Evolutionary conservation across 2,888 invertebrate genomes (phyloP), one percentile per base, ranked within the genome.

Genomic region (Scaptomyza flava): DNA sequence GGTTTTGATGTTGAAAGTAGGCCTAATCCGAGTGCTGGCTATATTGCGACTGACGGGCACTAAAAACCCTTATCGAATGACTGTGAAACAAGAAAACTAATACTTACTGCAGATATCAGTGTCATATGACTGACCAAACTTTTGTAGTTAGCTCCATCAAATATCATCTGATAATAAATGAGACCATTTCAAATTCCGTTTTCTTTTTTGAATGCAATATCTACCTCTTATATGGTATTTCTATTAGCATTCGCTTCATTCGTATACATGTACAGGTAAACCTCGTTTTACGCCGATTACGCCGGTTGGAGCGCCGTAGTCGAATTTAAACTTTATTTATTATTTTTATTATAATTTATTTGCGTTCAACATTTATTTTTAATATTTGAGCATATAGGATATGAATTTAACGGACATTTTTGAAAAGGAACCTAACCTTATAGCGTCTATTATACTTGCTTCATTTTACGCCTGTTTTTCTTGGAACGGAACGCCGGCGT

Each of bases 1-100:
- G 14, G 8, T 14, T 14, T 38, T n/a, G n/a, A 6, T 36, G 34
- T 38, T 7, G 11, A 42, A 12, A 17, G 34, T 41, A 60, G 51
- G 65, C 50, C 81, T 64, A 54, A 60, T 68, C 63, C 79, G 57
- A 17, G 33, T 46, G 63, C 42, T 56, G 67, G 61, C 66, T 36
- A 66, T 66, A 69, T 58, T 60, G 36, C 66, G 76, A 81, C 83
- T 81, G 67, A 76, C 33, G 41, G 5, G 36, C 12, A 14, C 3
- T 12, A 27, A 12, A 5, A 17, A 6, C 12, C 12, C 34, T 27
- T 34, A 27, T 12, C 34, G 14, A 20, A 2, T n/a, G 3, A 23
- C 23, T 36, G 8, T 5, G 17, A 14, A 38, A 17, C 11, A 14
- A 23, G 36, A 41, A 5, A 46, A 38, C 14, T 30, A 38, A 34